Evolutionary conservation across 2,888 invertebrate species (phyloP).

Genomic region (Plusia festucae): DNA sequence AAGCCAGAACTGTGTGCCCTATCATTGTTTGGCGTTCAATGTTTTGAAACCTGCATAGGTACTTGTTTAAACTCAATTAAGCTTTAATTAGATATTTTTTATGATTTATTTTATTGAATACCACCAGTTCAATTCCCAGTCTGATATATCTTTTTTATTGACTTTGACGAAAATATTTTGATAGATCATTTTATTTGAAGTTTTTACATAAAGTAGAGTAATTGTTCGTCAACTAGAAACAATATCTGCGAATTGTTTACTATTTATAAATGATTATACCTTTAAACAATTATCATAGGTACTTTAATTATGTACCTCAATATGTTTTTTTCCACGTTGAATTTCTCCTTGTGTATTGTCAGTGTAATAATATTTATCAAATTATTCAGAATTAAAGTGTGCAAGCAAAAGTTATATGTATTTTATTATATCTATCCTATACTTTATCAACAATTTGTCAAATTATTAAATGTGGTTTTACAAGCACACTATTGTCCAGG

Average conservation of each 20-base stretch:
- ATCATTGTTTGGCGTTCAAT: constrained; percentile 20
- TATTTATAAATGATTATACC: constrained; percentile 7
- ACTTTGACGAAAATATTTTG: constrained; percentile 38
- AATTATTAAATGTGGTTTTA: too few relatives aligned
- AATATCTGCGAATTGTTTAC: constrained; percentile 18
- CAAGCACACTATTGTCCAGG: not conserved
- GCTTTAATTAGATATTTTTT: constrained; percentile 65
- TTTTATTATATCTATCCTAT: constrained; percentile 47
- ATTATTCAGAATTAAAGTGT: constrained; percentile 77
- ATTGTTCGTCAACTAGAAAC: constrained; percentile 18
- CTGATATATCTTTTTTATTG: constrained; percentile 37
- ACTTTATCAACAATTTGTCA: too few relatives aligned
- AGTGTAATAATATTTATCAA: constrained; percentile 65
- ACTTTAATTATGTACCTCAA: constrained; percentile 19
- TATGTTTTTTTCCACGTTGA: constrained; percentile 47
- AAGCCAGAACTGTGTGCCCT: constrained; percentile 21
- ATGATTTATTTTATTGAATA: constrained; percentile 36
- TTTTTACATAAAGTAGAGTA: constrained; percentile 13
- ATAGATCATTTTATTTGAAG: constrained; percentile 21
- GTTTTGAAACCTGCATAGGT: constrained; percentile 44
- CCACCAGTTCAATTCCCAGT: constrained; percentile 39
- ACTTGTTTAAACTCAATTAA: constrained; percentile 56
- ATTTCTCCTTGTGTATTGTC: constrained; percentile 49
- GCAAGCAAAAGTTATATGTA: constrained; percentile 70
- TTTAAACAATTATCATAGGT: constrained; percentile 8